Evolutionary conservation across 2,113 vertebrate species (phyloP).

Genomic region (Hippocampus barbouri): DNA sequence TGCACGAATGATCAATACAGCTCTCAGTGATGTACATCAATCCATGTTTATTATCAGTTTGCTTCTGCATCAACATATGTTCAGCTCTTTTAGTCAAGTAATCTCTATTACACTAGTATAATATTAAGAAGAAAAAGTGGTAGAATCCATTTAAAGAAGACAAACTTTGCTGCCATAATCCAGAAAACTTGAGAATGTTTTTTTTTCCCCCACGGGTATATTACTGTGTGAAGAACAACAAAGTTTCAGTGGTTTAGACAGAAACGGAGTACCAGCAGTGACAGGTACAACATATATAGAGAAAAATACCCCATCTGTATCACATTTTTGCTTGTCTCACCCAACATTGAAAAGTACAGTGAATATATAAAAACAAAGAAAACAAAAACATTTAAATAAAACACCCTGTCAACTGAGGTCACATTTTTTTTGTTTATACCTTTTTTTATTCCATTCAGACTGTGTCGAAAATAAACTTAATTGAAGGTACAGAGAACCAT

Average conservation of each 20-base stretch:
- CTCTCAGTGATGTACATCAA: slow-evolving; percentile 70
- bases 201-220: slow-evolving; percentile 40
- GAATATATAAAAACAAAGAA: slow-evolving; percentile 78
- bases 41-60: slow-evolving; percentile 78
- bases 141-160: slow-evolving; percentile 75
- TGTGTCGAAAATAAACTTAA: slow-evolving; percentile 65
- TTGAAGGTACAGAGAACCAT: slow-evolving; percentile 49
- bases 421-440: slow-evolving; percentile 34
- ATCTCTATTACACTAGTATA: slow-evolving; percentile 76
- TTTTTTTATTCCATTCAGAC: slow-evolving; percentile 63
- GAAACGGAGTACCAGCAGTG: slow-evolving; percentile 76
- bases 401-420: slow-evolving; percentile 73
- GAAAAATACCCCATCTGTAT: slow-evolving; percentile 62
- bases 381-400: slow-evolving; percentile 76
- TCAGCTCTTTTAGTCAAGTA: slow-evolving; percentile 66
- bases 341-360: slow-evolving; percentile 70
- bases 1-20: slow-evolving; percentile 16
- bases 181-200: slow-evolving; percentile 61
- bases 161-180: slow-evolving; percentile 70
- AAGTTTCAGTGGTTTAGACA: slow-evolving; percentile 67
- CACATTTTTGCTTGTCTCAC: slow-evolving; percentile 52
- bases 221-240: slow-evolving; percentile 67
- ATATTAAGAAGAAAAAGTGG: slow-evolving; percentile 77
- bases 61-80: slow-evolving; percentile 78
- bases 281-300: slow-evolving; percentile 79